Evolutionary conservation across 2,888 invertebrate genomes (phyloP), one percentile per base, ranked within the genome.

Genomic region (Oegoconia quadripuncta): DNA sequence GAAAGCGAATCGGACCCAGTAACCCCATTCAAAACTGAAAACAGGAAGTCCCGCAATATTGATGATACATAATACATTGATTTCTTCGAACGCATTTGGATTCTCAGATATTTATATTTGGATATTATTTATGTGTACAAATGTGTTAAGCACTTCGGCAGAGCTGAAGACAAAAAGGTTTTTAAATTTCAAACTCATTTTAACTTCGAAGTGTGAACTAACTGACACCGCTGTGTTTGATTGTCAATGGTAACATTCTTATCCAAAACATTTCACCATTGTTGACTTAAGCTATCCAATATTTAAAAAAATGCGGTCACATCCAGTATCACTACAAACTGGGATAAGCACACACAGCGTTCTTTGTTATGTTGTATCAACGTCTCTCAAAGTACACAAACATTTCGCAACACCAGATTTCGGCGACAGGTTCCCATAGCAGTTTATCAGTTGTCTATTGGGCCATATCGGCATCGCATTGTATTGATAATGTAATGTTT

Each of bases 11-110:
- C 52, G 53, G 49, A 39, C 69, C 65, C 56, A 51, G 50, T 76
- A 73, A 76, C 74, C 80, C 68, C 64, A 64, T 76, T 82, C 55
- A 46, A 43, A n/a, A 50, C 48, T 46, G 43, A 68, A 75, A 74
- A 74, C 78, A 79, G 79, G 79, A 39, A 38, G 38, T 34, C 22
- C 28, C 32, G 42, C 18, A n/a, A n/a, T n/a, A n/a, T n/a, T 34
- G 15, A 30, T 28, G 28, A 28, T 28, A 31, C 25, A 22, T 22
- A 22, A 9, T 22, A 2, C 22, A 22, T 22, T 22, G 7, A 22
- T 22, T 18, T 18, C 22, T 22, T 22, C 2, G 22, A 9, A 22
- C 9, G 2, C 8, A 22, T 22, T 4, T 9, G 22, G 4, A 5
- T 18, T 18, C 7, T n/a, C n/a, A n/a, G n/a, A n/a, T n/a, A n/a